Percentiles rank a stretch among this genome's conserved stretches.
Evolutionary conservation across 1,140 invertebrate species (phyloP).

Genomic region (Lucilia sericata): DNA sequence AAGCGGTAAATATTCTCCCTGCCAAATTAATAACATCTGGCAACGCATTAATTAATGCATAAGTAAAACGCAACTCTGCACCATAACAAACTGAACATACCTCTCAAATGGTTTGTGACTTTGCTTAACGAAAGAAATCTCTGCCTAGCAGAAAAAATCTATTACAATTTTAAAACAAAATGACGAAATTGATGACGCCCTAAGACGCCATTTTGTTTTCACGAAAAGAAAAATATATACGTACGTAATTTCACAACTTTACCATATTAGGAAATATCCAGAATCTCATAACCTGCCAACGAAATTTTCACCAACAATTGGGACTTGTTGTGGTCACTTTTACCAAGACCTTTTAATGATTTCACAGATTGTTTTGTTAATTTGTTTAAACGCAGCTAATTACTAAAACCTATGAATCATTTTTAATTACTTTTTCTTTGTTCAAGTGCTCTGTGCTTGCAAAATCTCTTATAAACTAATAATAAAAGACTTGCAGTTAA

Average conservation of each 20-base stretch:
- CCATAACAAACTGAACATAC: background rate
- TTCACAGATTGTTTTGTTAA: background rate
- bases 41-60: background rate
- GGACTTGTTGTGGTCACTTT: background rate
- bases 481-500: slow-evolving; percentile 43
- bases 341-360: background rate
- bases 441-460: slow-evolving; percentile 23
- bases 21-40: background rate
- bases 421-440: background rate
- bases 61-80: background rate
- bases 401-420: background rate
- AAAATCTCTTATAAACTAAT: slow-evolving; percentile 43
- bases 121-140: background rate
- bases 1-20: too few species aligned
- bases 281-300: background rate
- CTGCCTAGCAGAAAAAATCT: background rate
- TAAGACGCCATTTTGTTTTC: slow-evolving; percentile 40
- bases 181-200: slow-evolving; percentile 24
- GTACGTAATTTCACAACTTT: slow-evolving; percentile 34
- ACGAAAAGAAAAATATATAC: background rate
- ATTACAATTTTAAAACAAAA: slow-evolving; percentile 32
- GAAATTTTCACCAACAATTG: background rate
- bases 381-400: background rate
- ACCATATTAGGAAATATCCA: slow-evolving; percentile 29
- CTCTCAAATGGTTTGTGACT: background rate